Evolutionary conservation across 2,113 vertebrate species (phyloP), one percentile per base, ranked within the genome.

Genomic region (Cavia aperea): DNA sequence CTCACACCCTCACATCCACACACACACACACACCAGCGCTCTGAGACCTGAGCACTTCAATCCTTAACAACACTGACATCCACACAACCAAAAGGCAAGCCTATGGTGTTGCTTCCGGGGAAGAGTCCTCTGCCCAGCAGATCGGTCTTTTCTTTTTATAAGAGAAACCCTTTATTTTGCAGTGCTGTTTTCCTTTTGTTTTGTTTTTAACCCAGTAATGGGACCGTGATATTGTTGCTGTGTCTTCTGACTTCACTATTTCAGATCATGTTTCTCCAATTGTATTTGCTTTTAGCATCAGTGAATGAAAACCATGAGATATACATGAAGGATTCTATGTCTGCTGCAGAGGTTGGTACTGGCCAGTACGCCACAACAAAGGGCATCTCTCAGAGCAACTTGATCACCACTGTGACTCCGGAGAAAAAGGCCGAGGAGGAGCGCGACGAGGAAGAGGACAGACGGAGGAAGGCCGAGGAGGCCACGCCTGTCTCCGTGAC

Each of bases 221-320:
- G 43, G n/a, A 56, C 72, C 23, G 1, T 51, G 58, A 60, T 68
- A 8, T 1, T 77, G 29, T 23, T 18, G 7, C 31, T 89, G 66
- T 60, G 18, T 88, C 95, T 95, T 93, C 91, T 68, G 46, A 85
- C 82, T 81, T 96, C 95, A 96, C 96, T 86, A 49, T 95, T 93
- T 95, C 87, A 86, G 93, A 93, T 95, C 88, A 86, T 92, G 66
- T 96, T 90, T 95, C 97, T 97, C 96, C 96, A 96, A 97, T 97
- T 97, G 91, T 97, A 97, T 98, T 98, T 98, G 97, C 98, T 98
- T 98, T 97, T 98, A 99, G 99, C 99, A 1, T 99, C 98, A 97
- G 98, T 98, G 94, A 98, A 97, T 97, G 98, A 99, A 98, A 99
- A 98, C 98, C 98, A 98, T 95, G 99, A 99, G 97, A 98, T 98